Base-by-base conservation (phyloP, 2,888 invertebrate genomes). In the Mesorhabditis belari region DNA sequence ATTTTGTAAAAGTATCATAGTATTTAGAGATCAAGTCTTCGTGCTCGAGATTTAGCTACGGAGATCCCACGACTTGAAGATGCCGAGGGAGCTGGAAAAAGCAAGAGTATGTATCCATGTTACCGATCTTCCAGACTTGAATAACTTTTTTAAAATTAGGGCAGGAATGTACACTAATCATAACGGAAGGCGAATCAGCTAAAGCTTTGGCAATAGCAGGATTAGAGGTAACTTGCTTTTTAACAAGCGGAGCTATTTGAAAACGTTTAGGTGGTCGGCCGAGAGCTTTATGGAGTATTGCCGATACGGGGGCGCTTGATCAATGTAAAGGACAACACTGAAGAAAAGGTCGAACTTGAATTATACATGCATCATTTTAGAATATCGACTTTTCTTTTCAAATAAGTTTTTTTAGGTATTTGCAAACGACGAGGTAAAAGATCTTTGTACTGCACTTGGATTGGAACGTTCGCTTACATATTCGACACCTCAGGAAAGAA, bases 161-260 rank as follows among this genome's bases (percentile, higher is more conserved):
- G 2, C 27, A 58, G 3, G 52, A 67, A 24, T 98, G 98, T 81
- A 95, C 95, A 0, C 85, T 98, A 6, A 96, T 98, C 75, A 86
- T 98, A 26, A 98, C 98, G 55, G 98, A 98, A 87, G 72, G 98
- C 88, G 96, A 98, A 84, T 98, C 96, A 81, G 96, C 96, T 82
- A 98, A 98, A 82, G 88, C 94, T 0, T 86, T 95, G 82, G 96
- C 94, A 81, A 92, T 96, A 27, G 90, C 94, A 4, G 98, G 96
- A 51, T 86, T 98, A 26, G 89, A 91, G 73, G 54, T 51, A 51
- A 89, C 93, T 88, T n/a, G n/a, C n/a, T n/a, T n/a, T n/a, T n/a
- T n/a, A n/a, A n/a, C n/a, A n/a, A n/a, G n/a, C n/a, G n/a, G n/a
- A n/a, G n/a, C n/a, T n/a, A n/a, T n/a, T n/a, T n/a, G n/a, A n/a